Evolutionary conservation across 2,113 vertebrate species (phyloP).

Genomic region (Drymodes brunneopygia): DNA sequence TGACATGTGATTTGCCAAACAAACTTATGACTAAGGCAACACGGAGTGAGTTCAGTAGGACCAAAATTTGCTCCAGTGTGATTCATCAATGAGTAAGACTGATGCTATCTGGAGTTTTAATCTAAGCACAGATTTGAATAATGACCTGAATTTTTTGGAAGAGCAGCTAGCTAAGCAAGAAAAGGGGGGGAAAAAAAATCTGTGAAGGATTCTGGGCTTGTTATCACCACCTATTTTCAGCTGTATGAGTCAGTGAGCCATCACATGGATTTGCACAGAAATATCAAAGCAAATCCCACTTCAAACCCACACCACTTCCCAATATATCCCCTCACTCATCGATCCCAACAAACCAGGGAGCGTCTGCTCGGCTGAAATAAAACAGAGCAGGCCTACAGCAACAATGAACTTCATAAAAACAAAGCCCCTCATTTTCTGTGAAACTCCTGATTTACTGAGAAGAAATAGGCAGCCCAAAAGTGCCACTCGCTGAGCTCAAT

Average conservation of each 20-base stretch:
- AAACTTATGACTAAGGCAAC: conserved; percentile 56
- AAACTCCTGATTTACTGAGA: neutral
- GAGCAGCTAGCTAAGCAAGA: conserved; percentile 55
- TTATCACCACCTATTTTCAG: conserved; percentile 57
- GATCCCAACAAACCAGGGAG: neutral
- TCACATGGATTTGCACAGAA: conserved; percentile 63
- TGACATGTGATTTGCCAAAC: conserved; percentile 53
- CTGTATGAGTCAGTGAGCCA: conserved; percentile 47
- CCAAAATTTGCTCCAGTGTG: conserved; percentile 30
- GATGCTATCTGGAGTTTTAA: conserved; percentile 43
- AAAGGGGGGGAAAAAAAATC: neutral
- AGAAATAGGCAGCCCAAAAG: neutral
- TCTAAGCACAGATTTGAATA: conserved; percentile 41
- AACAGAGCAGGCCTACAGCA: neutral
- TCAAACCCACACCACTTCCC: conserved; percentile 64
- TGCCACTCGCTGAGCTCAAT: neutral
- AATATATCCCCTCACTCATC: conserved; percentile 53
- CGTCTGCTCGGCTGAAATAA: neutral
- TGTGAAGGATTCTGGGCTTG: conserved; percentile 21
- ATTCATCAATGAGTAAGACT: conserved; percentile 64
- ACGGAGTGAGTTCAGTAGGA: conserved; percentile 9
- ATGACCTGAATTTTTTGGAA: conserved; percentile 46
- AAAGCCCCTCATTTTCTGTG: neutral
- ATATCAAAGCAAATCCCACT: conserved; percentile 68
- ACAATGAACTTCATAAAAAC: neutral